Evolutionary conservation across 2,113 vertebrate species (phyloP).

Genomic region (Chrysochloris asiatica): DNA sequence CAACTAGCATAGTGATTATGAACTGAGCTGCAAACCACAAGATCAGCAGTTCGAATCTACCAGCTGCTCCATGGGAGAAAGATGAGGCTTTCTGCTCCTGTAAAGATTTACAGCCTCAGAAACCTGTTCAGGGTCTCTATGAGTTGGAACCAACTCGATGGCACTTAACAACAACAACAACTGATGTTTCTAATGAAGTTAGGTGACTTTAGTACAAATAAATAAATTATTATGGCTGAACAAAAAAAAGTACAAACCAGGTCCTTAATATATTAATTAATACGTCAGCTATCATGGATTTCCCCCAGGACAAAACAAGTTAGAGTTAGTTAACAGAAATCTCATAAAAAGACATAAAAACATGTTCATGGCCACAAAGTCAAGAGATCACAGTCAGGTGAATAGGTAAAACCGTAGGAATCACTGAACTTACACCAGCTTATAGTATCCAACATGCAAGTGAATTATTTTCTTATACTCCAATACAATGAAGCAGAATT

Average conservation of each 20-base stretch:
- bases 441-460: neutral
- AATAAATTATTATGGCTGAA: conserved; percentile 69
- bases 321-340: conserved; percentile 44
- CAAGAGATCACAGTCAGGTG: neutral
- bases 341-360: neutral
- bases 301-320: neutral
- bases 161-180: no score
- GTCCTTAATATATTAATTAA: conserved; percentile 69
- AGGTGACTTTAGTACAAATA: conserved; percentile 59
- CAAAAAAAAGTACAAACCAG: conserved; percentile 55
- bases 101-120: no score
- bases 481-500: neutral
- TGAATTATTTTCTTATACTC: neutral
- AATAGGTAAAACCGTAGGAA: neutral
- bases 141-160: no score
- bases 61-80: no score
- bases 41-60: no score
- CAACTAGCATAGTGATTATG: no score
- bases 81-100: no score
- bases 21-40: no score
- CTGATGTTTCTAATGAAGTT: conserved; percentile 63
- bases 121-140: no score
- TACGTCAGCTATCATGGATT: conserved; percentile 24
- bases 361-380: neutral
- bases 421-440: neutral